Base-by-base conservation (phyloP, 1,140 invertebrate genomes). In the Neodiprion virginianus region DNA sequence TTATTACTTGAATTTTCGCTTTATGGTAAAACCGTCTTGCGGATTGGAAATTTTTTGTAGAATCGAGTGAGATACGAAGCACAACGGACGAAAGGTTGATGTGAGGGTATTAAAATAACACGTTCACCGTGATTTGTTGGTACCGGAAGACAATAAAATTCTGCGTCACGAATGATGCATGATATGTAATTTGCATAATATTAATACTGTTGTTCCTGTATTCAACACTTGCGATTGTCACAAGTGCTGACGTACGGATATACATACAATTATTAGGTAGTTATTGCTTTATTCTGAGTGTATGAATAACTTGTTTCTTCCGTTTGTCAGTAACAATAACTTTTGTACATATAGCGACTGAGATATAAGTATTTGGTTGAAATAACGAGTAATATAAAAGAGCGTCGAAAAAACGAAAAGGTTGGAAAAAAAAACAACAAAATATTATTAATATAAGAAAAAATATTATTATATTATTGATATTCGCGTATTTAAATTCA, bases 401-500 rank as follows among this genome's bases (percentile, higher is more conserved):
- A 12, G 49, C 73, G n/a, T 50, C 50, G 73, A 14, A 40, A 66
- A 61, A 47, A 61, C 49, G 40, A 48, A 14, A 48, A 72, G 23
- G 23, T 65, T 12, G 50, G 78, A 77, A 78, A 78, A 77, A 17
- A 77, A 78, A 76, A 74, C 67, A 65, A 74, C 77, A 72, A 78
- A 72, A 79, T 82, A 78, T 79, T 80, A 67, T 77, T 80, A 77
- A 80, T 79, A 72, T 82, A 78, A 82, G 67, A 50, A 74, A 78
- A 77, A 78, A 75, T 80, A 78, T 14, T 14, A 61, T 12, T 61
- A 61, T 61, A 61, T 61, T 61, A 61, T 61, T 61, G n/a, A 14
- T 81, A 82, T 82, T 78, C 76, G 80, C 80, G 69, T 82, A 82
- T 82, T 81, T 81, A 79, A 80, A 81, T 80, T 72, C 71, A 73